Evolutionary conservation across 2,113 vertebrate genomes (phyloP).

Genomic region (Hippopotamus amphibius): DNA sequence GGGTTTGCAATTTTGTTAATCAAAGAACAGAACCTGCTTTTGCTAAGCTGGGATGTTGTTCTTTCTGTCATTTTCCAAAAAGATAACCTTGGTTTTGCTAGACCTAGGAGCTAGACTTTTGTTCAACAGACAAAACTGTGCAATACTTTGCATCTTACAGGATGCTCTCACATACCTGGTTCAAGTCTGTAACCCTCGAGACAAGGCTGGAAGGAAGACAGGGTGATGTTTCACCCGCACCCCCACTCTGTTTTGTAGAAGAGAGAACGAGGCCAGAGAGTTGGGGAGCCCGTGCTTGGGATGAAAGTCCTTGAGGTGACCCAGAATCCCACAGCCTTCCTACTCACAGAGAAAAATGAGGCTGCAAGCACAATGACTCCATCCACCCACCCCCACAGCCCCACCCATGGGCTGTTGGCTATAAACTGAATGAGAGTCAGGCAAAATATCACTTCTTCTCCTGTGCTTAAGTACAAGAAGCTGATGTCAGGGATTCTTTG

Average conservation of each 20-base stretch:
- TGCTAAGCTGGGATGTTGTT: neutral
- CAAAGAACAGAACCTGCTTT: neutral
- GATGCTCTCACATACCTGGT: too few relatives aligned
- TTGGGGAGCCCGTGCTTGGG: neutral
- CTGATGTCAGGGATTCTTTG: neutral
- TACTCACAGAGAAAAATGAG: neutral
- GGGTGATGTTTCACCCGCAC: rapidly evolving
- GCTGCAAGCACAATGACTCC: neutral
- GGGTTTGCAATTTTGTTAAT: neutral
- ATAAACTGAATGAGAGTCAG: neutral
- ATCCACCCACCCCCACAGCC: rapidly evolving
- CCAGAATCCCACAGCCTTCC: neutral
- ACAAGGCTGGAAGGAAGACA: neutral
- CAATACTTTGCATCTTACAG: rapidly evolving
- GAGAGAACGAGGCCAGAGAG: neutral
- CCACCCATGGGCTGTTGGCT: neutral
- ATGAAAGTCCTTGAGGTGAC: neutral
- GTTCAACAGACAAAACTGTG: neutral
- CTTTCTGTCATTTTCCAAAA: neutral
- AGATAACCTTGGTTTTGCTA: neutral
- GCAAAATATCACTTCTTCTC: neutral
- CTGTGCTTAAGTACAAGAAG: neutral
- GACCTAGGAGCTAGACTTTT: neutral
- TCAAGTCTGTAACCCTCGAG: rapidly evolving
- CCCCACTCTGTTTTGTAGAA: neutral